Evolutionary conservation across 2,888 invertebrate genomes (phyloP), one percentile per base, ranked within the genome.

Genomic region (Paralinhomoeus sp.): DNA sequence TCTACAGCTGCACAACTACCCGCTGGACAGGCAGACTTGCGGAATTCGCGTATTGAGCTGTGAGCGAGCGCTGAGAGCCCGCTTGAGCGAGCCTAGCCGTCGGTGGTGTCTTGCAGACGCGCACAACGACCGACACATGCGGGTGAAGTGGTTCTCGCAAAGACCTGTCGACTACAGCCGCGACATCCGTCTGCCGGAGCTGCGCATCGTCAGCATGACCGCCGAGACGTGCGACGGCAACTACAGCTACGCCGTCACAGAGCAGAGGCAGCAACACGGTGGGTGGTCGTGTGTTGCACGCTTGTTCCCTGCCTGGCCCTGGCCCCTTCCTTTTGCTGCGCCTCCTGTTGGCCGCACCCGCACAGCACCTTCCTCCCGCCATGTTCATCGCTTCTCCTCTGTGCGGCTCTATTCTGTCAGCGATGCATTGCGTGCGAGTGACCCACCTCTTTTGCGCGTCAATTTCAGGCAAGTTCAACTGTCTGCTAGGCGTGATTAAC

Each of bases 101-200:
- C 27, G 7, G 7, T n/a, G 34, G n/a, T 31, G 35, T 31, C 21
- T 48, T 52, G 47, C 45, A 57, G 57, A 58, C 38, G 58, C 58
- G 1, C 55, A 58, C 42, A 53, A 57, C 44, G 57, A 54, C 9
- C 51, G 50, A n/a, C 53, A 58, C 47, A 54, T 58, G 23, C 54
- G 58, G 34, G 54, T 58, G 12, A 54, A 53, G 9, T 58, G 58
- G 58, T 58, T 58, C 49, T 44, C 48, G 31, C 21, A 44, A 15
- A 49, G 52, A 31, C 53, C 58, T n/a, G 54, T 58, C 24, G 46
- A 57, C 37, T 53, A 52, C 45, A 58, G 58, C 37, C 51, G 53
- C 7, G 56, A 55, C 40, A 58, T 58, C 24, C 56, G 55, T 2
- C 46, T 58, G 18, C 58, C 58, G 7, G 58, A 58, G 38, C 57